phyloP scores from a whole-genome alignment of 2,797 vertebrate species.

The Clamator glandarius region DNA sequence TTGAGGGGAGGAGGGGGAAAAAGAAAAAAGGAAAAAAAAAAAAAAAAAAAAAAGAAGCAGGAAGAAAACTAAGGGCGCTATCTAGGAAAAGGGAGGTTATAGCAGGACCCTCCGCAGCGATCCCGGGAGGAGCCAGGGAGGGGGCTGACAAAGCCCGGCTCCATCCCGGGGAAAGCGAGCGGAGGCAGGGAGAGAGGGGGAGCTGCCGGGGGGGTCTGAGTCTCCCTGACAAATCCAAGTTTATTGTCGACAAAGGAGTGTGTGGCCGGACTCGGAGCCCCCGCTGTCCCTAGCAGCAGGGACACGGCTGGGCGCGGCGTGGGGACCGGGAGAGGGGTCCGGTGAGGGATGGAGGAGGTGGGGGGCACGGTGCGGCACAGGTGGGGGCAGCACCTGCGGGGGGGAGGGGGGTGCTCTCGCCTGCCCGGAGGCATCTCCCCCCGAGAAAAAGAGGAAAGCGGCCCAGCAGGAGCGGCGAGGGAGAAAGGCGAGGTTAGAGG shows the following conservation, averaged over 20 bases:
- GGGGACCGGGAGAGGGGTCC: too few species aligned
- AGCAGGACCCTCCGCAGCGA: not conserved
- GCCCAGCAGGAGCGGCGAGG: not conserved
- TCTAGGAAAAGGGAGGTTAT: not conserved
- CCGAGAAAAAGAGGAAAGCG: not conserved
- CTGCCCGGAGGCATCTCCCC: not conserved
- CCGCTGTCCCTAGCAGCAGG: not conserved
- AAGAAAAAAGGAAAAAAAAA: too few species aligned
- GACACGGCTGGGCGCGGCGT: not conserved
- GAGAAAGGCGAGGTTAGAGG: not conserved
- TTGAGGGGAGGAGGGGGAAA: too few species aligned
- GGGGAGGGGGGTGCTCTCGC: not conserved
- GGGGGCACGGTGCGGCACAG: not conserved
- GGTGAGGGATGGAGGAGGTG: not conserved
- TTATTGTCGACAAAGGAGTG: slow-evolving; percentile 8
- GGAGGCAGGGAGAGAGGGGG: not conserved
- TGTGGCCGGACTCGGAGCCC: not conserved
- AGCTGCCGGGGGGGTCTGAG: not conserved
- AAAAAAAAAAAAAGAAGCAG: not conserved
- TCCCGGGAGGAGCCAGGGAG: not conserved
- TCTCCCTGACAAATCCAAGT: not conserved
- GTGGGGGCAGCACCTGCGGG: not conserved
- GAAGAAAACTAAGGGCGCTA: not conserved
- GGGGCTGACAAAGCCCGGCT: slow-evolving; percentile 24
- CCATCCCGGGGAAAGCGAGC: not conserved